phyloP scores from a whole-genome alignment of 92 coral and sea anemone genomes.

The Parazoanthus swiftii region DNA sequence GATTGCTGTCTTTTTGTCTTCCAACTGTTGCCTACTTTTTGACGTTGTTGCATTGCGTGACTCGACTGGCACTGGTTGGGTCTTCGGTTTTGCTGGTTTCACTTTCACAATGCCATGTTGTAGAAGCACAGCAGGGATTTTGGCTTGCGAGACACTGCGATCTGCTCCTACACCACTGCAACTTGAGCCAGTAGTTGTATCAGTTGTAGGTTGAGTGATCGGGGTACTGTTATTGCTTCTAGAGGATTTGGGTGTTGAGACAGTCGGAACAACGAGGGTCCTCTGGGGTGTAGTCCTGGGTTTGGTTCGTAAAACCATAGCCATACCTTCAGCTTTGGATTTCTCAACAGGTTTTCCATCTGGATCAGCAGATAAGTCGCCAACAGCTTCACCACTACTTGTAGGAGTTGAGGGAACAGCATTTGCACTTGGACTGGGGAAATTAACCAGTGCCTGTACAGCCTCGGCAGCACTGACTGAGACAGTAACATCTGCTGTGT shows the following conservation, averaged over 20 bases:
- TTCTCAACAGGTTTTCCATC: slow-evolving; percentile 16
- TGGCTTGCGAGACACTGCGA: slow-evolving; percentile 7
- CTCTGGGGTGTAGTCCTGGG: slow-evolving; percentile 11
- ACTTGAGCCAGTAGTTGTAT: neutral
- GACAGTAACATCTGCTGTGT: slow-evolving; percentile 7
- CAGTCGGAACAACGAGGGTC: slow-evolving; percentile 36
- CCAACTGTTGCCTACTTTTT: neutral
- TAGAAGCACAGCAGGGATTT: slow-evolving; percentile 38
- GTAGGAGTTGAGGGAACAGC: neutral
- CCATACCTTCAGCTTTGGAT: slow-evolving; percentile 42
- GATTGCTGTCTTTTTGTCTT: neutral
- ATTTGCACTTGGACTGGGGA: slow-evolving; percentile 8
- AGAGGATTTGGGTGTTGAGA: neutral
- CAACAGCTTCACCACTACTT: neutral
- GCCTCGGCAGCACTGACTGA: slow-evolving; percentile 44
- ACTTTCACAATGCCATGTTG: slow-evolving; percentile 41
- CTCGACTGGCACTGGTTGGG: neutral
- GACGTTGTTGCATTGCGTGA: neutral
- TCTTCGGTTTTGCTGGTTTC: slow-evolving; percentile 3
- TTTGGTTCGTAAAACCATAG: slow-evolving; percentile 14
- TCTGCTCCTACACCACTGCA: neutral
- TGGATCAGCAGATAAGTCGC: slow-evolving; percentile 11
- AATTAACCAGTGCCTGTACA: slow-evolving; percentile 31
- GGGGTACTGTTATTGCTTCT: neutral
- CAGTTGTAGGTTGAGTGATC: neutral